A percentile compares a stretch with the other conserved stretches of the same genome.
Conservation (phyloP, 2,888 invertebrate genomes). For the Callosobruchus maculatus region DNA sequence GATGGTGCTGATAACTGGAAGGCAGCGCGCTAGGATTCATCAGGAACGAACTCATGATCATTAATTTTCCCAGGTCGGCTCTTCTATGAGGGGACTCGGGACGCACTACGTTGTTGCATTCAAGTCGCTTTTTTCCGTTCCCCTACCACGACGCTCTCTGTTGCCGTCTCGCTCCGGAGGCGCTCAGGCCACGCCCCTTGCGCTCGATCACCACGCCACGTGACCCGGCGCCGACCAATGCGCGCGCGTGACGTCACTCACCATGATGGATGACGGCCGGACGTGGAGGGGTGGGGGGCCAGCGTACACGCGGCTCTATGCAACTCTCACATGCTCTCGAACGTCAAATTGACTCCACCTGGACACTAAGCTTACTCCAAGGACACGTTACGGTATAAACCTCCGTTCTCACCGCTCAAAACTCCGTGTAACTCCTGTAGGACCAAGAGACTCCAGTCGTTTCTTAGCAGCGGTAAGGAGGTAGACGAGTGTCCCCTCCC, state of each 20-base stretch:
- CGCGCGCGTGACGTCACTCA: constrained; percentile 50
- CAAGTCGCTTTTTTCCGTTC: constrained; percentile 43
- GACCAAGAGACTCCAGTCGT: not conserved
- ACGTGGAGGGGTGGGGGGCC: constrained; percentile 34
- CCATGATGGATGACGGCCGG: constrained; percentile 59
- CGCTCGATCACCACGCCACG: constrained; percentile 63
- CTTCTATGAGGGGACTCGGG: constrained; percentile 38
- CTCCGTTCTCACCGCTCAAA: too few relatives aligned
- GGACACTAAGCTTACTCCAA: too few relatives aligned
- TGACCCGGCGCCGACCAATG: constrained; percentile 55
- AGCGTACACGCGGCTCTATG: constrained; percentile 7
- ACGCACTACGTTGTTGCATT: constrained; percentile 44
- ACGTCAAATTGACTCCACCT: not conserved
- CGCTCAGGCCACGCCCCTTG: constrained; percentile 51
- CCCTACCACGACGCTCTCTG: constrained; percentile 34
- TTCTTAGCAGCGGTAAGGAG: not conserved
- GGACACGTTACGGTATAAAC: too few relatives aligned
- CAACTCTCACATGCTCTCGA: not conserved
- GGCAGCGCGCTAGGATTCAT: constrained; percentile 71
- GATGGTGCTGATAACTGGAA: constrained; percentile 60
- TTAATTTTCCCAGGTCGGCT: constrained; percentile 50
- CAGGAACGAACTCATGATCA: constrained; percentile 91
- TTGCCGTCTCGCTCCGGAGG: constrained; percentile 39
- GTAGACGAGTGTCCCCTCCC: not conserved
- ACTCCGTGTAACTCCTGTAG: not conserved